A percentile compares a stretch with the other conserved stretches of the same genome.
phyloP scores from a whole-genome alignment of 2,113 vertebrate species.

The Hoplias malabaricus region DNA sequence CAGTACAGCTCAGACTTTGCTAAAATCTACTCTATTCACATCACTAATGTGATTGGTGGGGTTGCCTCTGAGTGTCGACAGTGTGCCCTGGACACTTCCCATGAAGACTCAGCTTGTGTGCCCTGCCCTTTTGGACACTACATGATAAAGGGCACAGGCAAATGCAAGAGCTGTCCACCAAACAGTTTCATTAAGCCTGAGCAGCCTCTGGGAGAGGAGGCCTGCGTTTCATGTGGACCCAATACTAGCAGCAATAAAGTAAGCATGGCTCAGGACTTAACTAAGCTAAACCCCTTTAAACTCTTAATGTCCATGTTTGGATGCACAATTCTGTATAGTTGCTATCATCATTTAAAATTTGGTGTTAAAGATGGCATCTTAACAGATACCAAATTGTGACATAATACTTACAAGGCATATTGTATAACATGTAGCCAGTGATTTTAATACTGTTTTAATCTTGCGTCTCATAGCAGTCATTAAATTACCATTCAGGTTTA shows the following conservation, averaged over 20 bases:
- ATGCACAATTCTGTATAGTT: background rate
- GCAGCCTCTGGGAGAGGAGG: constrained; percentile 73
- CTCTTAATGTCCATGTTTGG: background rate
- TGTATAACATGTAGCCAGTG: too few relatives aligned
- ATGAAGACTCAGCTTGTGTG: constrained; percentile 76
- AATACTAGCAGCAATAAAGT: constrained; percentile 86
- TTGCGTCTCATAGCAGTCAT: too few relatives aligned
- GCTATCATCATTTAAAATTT: too few relatives aligned
- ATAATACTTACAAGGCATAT: too few relatives aligned
- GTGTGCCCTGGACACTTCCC: constrained; percentile 73
- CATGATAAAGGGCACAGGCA: constrained; percentile 73
- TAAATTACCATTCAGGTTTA: too few relatives aligned
- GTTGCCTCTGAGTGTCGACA: constrained; percentile 87
- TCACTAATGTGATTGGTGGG: constrained; percentile 85
- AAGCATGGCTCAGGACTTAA: constrained; percentile 1
- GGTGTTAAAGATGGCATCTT: too few relatives aligned
- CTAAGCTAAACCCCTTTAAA: background rate
- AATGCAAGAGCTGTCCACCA: constrained; percentile 78
- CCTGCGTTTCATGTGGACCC: constrained; percentile 83
- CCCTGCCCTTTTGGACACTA: constrained; percentile 83
- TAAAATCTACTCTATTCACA: constrained; percentile 88
- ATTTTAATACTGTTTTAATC: too few relatives aligned
- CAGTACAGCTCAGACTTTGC: constrained; percentile 82
- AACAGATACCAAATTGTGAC: too few relatives aligned
- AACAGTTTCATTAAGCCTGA: constrained; percentile 78